Percentiles rank a stretch among this genome's conserved stretches.
phyloP scores from a whole-genome alignment of 2,888 invertebrate species.

The Clistopyga incitator region DNA sequence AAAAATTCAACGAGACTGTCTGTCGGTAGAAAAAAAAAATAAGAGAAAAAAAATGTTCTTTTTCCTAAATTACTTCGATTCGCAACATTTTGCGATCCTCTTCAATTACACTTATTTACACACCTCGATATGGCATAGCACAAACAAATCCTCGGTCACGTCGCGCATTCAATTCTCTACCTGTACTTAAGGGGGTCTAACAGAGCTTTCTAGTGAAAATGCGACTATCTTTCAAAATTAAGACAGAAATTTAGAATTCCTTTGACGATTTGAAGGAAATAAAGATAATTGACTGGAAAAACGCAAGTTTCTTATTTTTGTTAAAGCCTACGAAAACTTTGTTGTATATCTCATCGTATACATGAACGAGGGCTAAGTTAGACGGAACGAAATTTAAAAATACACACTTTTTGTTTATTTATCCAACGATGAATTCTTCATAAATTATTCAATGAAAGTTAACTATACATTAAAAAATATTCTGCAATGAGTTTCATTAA shows the following conservation, averaged over 20 bases:
- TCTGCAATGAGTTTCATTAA: no score
- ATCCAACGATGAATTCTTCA: no score
- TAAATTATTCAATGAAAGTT: no score
- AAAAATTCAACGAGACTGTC: constrained; percentile 10
- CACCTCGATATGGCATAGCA: constrained; percentile 38
- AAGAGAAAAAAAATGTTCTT: constrained; percentile 12
- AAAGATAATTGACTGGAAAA: background rate
- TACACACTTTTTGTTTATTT: no score
- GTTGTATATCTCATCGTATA: no score
- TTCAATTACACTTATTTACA: constrained; percentile 62
- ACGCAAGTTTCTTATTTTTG: no score
- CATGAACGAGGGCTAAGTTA: no score
- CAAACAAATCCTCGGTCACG: constrained; percentile 8
- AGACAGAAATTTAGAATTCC: background rate
- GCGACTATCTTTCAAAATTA: background rate
- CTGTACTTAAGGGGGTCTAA: background rate
- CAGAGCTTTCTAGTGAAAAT: background rate
- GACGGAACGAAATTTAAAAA: no score
- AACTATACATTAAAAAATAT: no score
- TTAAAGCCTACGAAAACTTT: no score
- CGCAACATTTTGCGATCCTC: constrained; percentile 14
- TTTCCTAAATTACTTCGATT: constrained; percentile 40
- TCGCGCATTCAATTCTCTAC: background rate
- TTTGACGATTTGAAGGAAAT: no score
- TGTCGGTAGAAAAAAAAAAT: constrained; percentile 27